A percentile compares a stretch with the other conserved stretches of the same genome.
Conservation (phyloP, 1,140 invertebrate genomes). For the Sipha flava region DNA sequence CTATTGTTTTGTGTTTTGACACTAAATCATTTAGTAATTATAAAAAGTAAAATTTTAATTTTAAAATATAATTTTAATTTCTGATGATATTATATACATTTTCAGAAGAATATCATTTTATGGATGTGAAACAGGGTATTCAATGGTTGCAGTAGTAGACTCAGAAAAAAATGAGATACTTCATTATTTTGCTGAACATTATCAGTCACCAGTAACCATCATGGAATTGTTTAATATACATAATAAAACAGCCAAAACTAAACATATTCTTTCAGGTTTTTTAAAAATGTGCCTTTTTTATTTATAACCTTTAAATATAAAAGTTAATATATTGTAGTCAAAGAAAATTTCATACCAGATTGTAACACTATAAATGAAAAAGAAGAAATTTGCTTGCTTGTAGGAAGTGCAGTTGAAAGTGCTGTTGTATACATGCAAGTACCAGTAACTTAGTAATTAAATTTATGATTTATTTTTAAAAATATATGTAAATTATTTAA, state of each 20-base stretch:
- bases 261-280: neutral
- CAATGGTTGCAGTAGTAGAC: neutral
- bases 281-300: neutral
- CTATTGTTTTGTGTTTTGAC: neutral
- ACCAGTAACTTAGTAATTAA: neutral
- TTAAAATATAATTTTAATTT: neutral
- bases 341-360: neutral
- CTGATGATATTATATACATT: neutral
- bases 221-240: slow-evolving; percentile 11
- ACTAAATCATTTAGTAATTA: slow-evolving; percentile 8
- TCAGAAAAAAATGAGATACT: slow-evolving; percentile 13
- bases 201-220: neutral
- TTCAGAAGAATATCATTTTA: slow-evolving; percentile 9
- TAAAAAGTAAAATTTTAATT: slow-evolving; percentile 15
- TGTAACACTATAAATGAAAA: neutral
- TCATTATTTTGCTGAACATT: neutral
- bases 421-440: slow-evolving; percentile 25
- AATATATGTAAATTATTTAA: neutral
- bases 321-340: neutral
- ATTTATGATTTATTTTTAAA: neutral
- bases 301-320: neutral
- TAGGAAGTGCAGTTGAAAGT: neutral
- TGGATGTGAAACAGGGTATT: neutral
- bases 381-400: slow-evolving; percentile 13
- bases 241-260: neutral